These are phyloP conservation scores for Staurois parvus DNA, from an alignment of 2,797 vertebrate species.

Conservation along the genomic window DNA sequence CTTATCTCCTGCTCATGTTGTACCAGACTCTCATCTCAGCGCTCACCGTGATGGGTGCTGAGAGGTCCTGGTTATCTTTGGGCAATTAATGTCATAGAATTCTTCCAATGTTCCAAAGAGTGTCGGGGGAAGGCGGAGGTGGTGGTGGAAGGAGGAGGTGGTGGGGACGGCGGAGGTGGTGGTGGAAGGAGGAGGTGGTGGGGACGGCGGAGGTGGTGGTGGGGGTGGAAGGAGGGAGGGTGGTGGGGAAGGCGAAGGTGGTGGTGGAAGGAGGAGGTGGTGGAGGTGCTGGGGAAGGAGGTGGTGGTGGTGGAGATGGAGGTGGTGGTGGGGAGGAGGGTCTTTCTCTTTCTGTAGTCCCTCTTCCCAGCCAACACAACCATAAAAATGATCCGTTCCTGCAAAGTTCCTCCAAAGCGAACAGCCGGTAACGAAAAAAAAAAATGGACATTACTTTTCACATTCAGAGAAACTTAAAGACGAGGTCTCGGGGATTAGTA, in stretches of 20 bases:
- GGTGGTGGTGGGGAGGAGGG: neutral
- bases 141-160: no score
- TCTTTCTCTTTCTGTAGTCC: neutral
- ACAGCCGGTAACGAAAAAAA: neutral
- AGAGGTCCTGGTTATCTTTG: constrained; percentile 54
- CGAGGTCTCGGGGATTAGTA: neutral
- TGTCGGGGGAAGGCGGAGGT: constrained; percentile 6
- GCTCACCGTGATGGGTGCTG: constrained; percentile 52
- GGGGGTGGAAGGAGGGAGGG: neutral
- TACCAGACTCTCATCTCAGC: constrained; percentile 53
- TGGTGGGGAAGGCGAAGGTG: neutral
- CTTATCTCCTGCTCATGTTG: constrained; percentile 56
- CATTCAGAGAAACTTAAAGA: neutral
- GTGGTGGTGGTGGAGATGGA: no score
- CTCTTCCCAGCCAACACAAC: neutral
- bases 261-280: no score
- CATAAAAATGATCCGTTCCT: neutral
- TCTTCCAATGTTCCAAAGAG: constrained; percentile 18
- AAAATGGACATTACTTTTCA: neutral
- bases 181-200: neutral
- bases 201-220: no score
- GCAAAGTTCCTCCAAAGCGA: constrained; percentile 1
- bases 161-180: neutral
- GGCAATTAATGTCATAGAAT: constrained; percentile 51
- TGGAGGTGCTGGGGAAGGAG: neutral